phyloP scores from a whole-genome alignment of 2,113 vertebrate species.

The Micronycteris hirsuta region DNA sequence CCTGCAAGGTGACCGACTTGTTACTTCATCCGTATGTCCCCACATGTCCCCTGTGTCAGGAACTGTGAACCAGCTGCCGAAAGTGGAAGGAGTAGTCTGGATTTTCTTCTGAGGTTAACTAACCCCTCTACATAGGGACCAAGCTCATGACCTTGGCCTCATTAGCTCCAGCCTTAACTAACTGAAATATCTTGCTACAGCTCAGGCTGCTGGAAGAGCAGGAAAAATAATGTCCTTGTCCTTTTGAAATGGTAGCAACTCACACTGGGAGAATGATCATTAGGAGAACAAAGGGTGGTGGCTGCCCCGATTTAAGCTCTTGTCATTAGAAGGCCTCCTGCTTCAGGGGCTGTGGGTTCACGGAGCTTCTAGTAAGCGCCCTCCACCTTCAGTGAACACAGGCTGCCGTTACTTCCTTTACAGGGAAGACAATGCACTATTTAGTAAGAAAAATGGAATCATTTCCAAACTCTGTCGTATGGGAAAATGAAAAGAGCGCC shows the following conservation, averaged over 20 bases:
- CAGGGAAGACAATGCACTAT: background rate
- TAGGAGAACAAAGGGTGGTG: background rate
- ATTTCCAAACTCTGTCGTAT: background rate
- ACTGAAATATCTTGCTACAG: background rate
- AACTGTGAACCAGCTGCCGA: background rate
- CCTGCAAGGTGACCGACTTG: background rate
- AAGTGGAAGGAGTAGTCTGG: background rate
- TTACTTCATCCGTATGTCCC: background rate
- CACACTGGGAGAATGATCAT: constrained; percentile 23
- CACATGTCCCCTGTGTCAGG: background rate
- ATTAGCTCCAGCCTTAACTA: constrained; percentile 16
- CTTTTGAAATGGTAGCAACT: background rate
- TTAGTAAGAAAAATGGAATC: background rate
- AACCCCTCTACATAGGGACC: background rate
- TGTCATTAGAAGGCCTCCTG: background rate
- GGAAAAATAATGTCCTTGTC: background rate
- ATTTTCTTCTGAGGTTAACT: constrained; percentile 4
- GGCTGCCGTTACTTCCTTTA: background rate
- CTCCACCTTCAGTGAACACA: background rate
- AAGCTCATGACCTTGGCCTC: constrained; percentile 25
- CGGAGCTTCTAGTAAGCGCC: background rate
- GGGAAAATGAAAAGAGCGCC: background rate
- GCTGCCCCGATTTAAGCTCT: background rate
- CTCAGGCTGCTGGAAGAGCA: background rate
- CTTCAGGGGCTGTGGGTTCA: background rate